Conservation (phyloP, 2,797 vertebrate species). For the Meda fulgida region DNA sequence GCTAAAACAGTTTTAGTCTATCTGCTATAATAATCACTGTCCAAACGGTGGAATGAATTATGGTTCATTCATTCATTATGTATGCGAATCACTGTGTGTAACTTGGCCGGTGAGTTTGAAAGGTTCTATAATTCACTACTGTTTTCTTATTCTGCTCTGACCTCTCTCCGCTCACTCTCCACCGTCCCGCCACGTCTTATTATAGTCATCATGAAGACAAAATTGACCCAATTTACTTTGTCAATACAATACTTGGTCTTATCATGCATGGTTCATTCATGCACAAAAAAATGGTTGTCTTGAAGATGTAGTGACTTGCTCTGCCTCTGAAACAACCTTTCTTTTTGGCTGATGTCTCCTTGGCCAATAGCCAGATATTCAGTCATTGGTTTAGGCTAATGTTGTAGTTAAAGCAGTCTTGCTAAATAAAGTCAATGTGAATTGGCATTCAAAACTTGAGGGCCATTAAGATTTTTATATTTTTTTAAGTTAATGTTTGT, state of each 20-base stretch:
- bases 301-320: background rate
- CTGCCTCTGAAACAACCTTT: background rate
- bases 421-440: background rate
- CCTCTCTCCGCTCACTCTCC: slow-evolving; percentile 32
- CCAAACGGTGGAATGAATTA: slow-evolving; percentile 57
- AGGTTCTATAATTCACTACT: slow-evolving; percentile 57
- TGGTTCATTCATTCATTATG: slow-evolving; percentile 57
- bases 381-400: background rate
- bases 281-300: background rate
- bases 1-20: slow-evolving; percentile 24
- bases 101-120: slow-evolving; percentile 59
- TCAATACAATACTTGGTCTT: background rate
- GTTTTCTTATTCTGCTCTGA: slow-evolving; percentile 55
- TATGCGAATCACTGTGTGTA: slow-evolving; percentile 54
- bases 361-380: background rate
- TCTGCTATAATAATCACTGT: slow-evolving; percentile 63
- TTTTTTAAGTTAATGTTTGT: background rate
- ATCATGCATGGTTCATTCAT: background rate
- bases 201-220: slow-evolving; percentile 23
- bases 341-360: background rate
- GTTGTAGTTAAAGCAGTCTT: background rate
- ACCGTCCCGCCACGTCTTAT: slow-evolving; percentile 47
- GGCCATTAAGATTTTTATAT: too few relatives aligned
- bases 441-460: background rate
- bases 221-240: slow-evolving; percentile 5